Conservation (phyloP, 2,113 vertebrate genomes). For the Protobothrops flavoviridis region DNA sequence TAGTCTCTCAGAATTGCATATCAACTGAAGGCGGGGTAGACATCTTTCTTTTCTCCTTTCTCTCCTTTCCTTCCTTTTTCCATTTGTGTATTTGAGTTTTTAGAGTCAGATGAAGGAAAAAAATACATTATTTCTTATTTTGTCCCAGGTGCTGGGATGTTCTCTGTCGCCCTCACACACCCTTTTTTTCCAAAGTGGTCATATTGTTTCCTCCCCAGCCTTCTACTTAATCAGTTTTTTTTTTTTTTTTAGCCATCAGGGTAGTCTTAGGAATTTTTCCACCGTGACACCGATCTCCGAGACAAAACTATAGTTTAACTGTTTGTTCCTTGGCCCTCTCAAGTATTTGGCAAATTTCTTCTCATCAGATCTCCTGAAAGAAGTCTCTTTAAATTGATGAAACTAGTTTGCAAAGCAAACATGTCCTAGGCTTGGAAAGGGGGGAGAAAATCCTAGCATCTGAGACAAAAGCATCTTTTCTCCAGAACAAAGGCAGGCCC, state of each 20-base stretch:
- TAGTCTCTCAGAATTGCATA: neutral
- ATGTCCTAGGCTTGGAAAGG: constrained; percentile 7
- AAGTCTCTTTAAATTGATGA: neutral
- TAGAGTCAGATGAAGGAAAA: neutral
- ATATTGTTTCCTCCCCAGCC: neutral
- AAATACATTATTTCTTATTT: neutral
- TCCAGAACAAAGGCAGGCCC: constrained; percentile 37
- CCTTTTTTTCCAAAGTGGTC: neutral
- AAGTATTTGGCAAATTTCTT: neutral
- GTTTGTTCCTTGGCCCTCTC: neutral
- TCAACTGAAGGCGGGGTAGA: neutral
- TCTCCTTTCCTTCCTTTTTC: neutral
- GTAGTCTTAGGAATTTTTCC: neutral
- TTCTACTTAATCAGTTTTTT: neutral
- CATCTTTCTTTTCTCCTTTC: neutral
- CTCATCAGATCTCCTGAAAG: neutral
- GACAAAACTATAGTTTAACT: neutral
- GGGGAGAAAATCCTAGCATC: neutral
- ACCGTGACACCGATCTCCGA: neutral
- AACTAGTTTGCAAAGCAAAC: neutral
- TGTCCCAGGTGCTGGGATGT: neutral
- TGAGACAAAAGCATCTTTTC: constrained; percentile 16
- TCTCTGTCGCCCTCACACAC: neutral
- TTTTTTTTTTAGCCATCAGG: neutral
- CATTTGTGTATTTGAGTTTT: neutral